Evolutionary conservation across 2,797 vertebrate genomes (phyloP).

Genomic region (Rallus crepitans): DNA sequence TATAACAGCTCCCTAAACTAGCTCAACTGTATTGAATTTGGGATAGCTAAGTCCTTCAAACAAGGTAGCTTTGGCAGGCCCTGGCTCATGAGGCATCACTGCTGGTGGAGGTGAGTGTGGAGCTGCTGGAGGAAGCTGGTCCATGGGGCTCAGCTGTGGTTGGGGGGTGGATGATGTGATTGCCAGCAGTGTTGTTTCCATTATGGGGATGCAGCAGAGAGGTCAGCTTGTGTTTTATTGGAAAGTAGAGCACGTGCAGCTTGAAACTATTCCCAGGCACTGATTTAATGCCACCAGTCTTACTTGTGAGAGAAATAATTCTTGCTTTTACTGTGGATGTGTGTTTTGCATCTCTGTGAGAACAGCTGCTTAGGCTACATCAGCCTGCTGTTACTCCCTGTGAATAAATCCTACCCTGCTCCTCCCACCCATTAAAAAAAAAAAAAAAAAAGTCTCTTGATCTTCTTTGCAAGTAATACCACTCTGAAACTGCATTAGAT

Average conservation of each 20-base stretch:
- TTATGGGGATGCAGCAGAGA: neutral
- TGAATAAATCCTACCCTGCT: neutral
- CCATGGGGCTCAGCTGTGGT: neutral
- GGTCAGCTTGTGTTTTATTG: neutral
- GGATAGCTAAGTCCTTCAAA: neutral
- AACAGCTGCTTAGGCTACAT: neutral
- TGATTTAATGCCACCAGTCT: neutral
- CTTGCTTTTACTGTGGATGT: neutral
- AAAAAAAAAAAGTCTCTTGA: neutral
- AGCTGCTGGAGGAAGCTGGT: neutral
- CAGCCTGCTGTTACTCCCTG: neutral
- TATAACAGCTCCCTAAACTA: neutral
- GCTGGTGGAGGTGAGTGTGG: neutral
- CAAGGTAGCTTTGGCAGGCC: neutral
- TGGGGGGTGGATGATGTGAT: neutral
- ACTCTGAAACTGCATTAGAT: neutral
- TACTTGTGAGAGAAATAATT: neutral
- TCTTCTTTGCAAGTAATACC: neutral
- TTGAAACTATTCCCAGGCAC: neutral
- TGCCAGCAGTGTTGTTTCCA: neutral
- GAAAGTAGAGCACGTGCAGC: neutral
- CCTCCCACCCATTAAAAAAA: neutral
- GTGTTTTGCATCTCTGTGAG: neutral
- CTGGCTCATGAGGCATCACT: neutral
- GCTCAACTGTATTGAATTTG: neutral